Conservation (phyloP, 2,888 invertebrate species). For the Oithona nana region DNA sequence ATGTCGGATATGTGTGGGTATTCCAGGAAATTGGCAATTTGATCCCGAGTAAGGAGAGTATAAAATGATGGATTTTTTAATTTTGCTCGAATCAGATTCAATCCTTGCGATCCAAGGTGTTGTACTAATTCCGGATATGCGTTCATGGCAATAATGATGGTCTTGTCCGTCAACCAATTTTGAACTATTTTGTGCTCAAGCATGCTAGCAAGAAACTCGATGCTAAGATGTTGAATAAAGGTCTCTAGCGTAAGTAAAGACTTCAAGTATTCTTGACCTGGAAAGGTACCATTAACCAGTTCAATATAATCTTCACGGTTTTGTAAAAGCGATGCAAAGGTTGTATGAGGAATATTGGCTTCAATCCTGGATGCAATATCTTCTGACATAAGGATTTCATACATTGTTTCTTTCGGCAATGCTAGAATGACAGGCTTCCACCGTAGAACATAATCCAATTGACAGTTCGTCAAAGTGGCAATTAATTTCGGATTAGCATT, state of each 20-base stretch:
- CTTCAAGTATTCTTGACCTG: too few species aligned
- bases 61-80: too few species aligned
- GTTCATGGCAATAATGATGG: neutral
- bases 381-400: neutral
- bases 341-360: neutral
- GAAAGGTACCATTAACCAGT: too few species aligned
- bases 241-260: too few species aligned
- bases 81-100: too few species aligned
- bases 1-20: too few species aligned
- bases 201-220: neutral
- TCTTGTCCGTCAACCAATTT: neutral
- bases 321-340: neutral
- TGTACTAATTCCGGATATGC: neutral
- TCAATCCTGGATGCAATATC: neutral
- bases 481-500: neutral
- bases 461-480: neutral
- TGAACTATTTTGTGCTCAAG: neutral
- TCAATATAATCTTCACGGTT: too few species aligned
- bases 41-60: too few species aligned
- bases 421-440: neutral
- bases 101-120: neutral
- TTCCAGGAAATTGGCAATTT: too few species aligned
- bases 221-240: too few species aligned
- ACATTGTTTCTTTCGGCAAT: neutral
- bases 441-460: neutral